Evolutionary conservation across 2,888 invertebrate species (phyloP).

Genomic region (Nasonia oneida): DNA sequence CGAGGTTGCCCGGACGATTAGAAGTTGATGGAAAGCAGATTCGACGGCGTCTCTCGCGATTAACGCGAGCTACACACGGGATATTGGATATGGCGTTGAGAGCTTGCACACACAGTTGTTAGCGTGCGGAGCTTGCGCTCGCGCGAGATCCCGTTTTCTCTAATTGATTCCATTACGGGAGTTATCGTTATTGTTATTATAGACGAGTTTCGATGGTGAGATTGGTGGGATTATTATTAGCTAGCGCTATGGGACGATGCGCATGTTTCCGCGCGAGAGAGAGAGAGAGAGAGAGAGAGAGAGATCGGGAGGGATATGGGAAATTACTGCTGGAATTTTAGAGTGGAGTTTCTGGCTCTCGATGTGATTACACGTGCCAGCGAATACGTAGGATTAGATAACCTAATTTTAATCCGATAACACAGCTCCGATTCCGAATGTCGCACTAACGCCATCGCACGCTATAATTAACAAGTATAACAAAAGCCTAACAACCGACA

Average conservation of each 20-base stretch:
- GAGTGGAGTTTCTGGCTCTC: not conserved
- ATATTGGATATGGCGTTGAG: slow-evolving; percentile 11
- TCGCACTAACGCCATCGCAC: not conserved
- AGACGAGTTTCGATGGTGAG: not conserved
- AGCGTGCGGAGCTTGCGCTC: not conserved
- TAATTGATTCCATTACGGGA: slow-evolving; percentile 41
- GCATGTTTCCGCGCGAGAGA: not conserved
- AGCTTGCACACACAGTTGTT: not conserved
- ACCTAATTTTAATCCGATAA: not conserved
- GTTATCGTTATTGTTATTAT: slow-evolving; percentile 13
- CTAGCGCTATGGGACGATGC: not conserved
- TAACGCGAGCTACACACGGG: not conserved
- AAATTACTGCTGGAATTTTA: not conserved
- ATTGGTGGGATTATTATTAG: not conserved
- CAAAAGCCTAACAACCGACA: not conserved
- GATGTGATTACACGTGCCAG: not conserved
- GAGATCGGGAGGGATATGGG: not conserved
- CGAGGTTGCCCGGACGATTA: slow-evolving; percentile 37
- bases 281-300: not conserved
- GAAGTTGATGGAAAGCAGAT: slow-evolving; percentile 51
- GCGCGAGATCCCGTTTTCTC: not conserved
- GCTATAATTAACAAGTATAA: not conserved
- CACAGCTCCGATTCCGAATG: not conserved
- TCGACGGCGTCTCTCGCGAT: slow-evolving; percentile 11
- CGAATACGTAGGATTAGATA: not conserved